Evolutionary conservation across 2,888 invertebrate species (phyloP), one percentile per base, ranked within the genome.

Genomic region (Ischnura elegans): DNA sequence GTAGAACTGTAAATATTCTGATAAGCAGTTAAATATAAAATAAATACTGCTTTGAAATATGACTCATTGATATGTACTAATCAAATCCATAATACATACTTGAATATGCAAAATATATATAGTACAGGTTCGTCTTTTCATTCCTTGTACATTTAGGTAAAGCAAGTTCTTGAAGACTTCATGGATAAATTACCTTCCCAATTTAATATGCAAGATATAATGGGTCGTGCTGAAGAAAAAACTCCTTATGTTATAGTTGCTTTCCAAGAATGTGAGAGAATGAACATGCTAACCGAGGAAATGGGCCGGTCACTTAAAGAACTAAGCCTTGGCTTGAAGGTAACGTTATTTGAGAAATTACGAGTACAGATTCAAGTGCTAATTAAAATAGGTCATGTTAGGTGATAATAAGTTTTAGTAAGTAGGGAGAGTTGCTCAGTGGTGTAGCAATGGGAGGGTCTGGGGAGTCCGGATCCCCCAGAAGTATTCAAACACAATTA

Each of bases 241-340:
- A 98, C 98, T 3, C 99, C 99, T 0, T 99, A 97, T 95, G 98
- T 98, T 0, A 98, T 99, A 93, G 99, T 99, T 0, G 98, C 98
- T 0, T 97, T 98, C 95, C 98, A 99, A 96, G 99, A 99, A 96
- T 99, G 99, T 95, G 99, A 99, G 96, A 97, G 99, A 85, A 99
- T 99, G 99, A 99, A 99, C 96, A 97, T 97, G 66, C 97, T 99
- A 13, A 98, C 98, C 95, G 96, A 97, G 2, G 98, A 99, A 96
- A 97, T 99, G 94, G 97, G 97, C 93, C 96, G 98, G 51, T 98
- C 99, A 0, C 96, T 99, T 10, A 97, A 97, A 95, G 99, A 99
- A 96, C 96, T 98, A 0, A 98, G 99, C 94, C 97, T 99, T 25
- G 99, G 99, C 5, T 96, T 99, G 8, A 99, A 99, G 97, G 98